phyloP scores from a whole-genome alignment of 2,113 vertebrate species.

The cattle (Bos taurus) region ARS-UCD2.0 NC_037348.1:26604001-26604500 shows the following conservation, averaged over 20 bases:
- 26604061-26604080: neutral
- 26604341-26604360: neutral
- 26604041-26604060: neutral
- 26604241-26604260: neutral
- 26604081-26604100: neutral
- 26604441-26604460: neutral
- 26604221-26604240: neutral
- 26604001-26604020: neutral
- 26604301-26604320: neutral
- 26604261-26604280: neutral
- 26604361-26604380: neutral
- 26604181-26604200: neutral
- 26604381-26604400: neutral
- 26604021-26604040: neutral
- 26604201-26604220: neutral
- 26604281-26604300: neutral
- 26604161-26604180: neutral
- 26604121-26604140: neutral
- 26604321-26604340: no score
- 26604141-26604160: neutral
- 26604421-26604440: neutral
- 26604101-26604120: neutral
- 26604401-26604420: neutral
- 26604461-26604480: neutral
- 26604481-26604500: neutral